These are phyloP conservation scores for Pocillopora meandrina DNA, from an alignment of 92 coral and sea anemone species.

Conservation along the genomic window DNA sequence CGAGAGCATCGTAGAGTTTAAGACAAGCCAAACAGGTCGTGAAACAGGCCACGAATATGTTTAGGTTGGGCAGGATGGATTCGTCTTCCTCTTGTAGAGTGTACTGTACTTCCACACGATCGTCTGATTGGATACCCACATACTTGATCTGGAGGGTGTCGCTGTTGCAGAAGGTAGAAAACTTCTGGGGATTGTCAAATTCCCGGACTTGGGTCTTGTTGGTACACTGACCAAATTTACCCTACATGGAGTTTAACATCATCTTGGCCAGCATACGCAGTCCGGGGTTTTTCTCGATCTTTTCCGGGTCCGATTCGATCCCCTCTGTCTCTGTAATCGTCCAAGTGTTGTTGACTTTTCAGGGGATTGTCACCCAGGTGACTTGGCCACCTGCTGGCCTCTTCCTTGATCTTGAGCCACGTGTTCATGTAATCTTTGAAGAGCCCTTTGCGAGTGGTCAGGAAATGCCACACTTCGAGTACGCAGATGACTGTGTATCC, in stretches of 20 bases:
- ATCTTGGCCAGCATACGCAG: conserved; percentile 17
- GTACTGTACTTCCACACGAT: background rate
- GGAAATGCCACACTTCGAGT: too few relatives aligned
- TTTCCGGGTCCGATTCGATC: too few relatives aligned
- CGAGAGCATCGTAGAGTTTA: background rate
- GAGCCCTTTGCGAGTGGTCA: too few relatives aligned
- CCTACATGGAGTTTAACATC: conserved; percentile 27
- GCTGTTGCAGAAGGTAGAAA: background rate
- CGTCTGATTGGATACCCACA: background rate
- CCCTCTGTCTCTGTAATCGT: too few relatives aligned
- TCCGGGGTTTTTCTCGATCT: too few relatives aligned
- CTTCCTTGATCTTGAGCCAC: background rate
- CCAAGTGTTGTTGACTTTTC: too few relatives aligned
- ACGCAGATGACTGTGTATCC: too few relatives aligned
- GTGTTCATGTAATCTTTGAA: too few relatives aligned
- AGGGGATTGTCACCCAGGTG: background rate
- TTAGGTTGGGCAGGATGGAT: background rate
- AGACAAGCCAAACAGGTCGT: conserved; percentile 6
- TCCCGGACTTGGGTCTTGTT: background rate
- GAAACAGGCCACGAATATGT: background rate
- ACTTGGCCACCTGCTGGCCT: background rate
- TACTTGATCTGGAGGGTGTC: background rate
- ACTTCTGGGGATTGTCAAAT: background rate
- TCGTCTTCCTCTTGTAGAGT: background rate
- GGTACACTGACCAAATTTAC: conserved; percentile 17